Conservation (phyloP, 2,888 invertebrate species). For the Hydrotaea cyrtoneurina region DNA sequence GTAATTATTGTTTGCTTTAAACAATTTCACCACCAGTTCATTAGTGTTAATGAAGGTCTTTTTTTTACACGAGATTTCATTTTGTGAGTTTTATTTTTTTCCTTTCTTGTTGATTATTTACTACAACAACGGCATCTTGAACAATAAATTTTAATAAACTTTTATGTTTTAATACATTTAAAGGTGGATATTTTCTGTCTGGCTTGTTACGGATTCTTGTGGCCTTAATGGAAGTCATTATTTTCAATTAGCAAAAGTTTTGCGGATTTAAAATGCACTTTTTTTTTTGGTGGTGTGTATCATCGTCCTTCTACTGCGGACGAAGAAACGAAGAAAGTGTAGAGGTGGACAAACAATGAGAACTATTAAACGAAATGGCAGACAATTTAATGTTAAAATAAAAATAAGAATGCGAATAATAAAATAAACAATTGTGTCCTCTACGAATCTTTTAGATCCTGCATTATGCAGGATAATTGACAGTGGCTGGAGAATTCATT, state of each 20-base stretch:
- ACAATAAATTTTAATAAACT: conserved; percentile 41
- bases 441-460: too few relatives aligned
- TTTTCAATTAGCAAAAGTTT: conserved; percentile 67
- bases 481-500: too few relatives aligned
- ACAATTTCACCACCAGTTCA: neutral
- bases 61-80: too few relatives aligned
- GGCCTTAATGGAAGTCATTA: conserved; percentile 65
- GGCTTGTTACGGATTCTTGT: conserved; percentile 24
- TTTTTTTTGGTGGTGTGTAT: too few relatives aligned
- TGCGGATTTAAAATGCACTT: conserved; percentile 44
- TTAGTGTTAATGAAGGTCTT: neutral
- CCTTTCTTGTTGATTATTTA: neutral
- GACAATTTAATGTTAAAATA: conserved; percentile 16
- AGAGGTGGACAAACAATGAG: neutral
- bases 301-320: neutral
- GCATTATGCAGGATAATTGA: too few relatives aligned
- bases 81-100: conserved; percentile 2
- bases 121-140: conserved; percentile 28
- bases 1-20: neutral
- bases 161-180: neutral
- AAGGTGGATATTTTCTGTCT: conserved; percentile 24
- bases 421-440: neutral
- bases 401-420: neutral
- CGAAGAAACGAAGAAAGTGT: neutral
- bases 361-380: conserved; percentile 48